phyloP scores from a whole-genome alignment of 1,140 invertebrate species.

The Akabosia matsudoensis region DNA sequence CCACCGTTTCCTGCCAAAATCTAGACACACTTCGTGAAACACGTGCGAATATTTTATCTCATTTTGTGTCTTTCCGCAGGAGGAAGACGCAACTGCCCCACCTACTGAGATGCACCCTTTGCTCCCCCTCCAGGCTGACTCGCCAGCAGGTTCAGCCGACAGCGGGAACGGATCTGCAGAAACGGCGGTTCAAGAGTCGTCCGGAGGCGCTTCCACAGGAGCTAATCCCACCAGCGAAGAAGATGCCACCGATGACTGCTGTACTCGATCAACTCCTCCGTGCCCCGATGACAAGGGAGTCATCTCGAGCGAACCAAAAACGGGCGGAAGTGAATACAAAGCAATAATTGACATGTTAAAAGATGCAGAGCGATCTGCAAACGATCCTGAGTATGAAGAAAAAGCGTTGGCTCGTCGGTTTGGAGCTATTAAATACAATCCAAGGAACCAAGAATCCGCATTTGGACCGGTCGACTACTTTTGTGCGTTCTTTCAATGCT shows the following conservation, averaged over 20 bases:
- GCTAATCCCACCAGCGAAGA: not conserved
- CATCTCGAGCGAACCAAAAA: not conserved
- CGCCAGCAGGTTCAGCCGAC: not conserved
- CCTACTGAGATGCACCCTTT: not conserved
- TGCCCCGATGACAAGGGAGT: not conserved
- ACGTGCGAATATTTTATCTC: no score
- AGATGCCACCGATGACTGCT: not conserved
- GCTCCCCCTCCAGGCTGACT: not conserved
- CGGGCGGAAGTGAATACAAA: constrained; percentile 5
- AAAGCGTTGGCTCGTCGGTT: not conserved
- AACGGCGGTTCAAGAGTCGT: not conserved
- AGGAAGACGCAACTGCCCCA: not conserved
- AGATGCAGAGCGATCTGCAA: not conserved
- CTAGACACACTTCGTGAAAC: not conserved
- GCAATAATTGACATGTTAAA: constrained; percentile 16
- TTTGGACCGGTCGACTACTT: constrained; percentile 15
- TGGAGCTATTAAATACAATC: constrained; percentile 18
- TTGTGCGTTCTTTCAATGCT: constrained; percentile 1
- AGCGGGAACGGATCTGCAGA: not conserved
- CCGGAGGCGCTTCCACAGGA: not conserved
- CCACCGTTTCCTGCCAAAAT: not conserved
- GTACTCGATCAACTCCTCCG: constrained; percentile 3
- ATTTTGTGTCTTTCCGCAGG: no score
- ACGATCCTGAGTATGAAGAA: constrained; percentile 11
- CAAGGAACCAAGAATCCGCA: constrained; percentile 1